A percentile compares a stretch with the other conserved stretches of the same genome.
Conservation (phyloP, 2,113 vertebrate species). For the Fulmarus glacialis region DNA sequence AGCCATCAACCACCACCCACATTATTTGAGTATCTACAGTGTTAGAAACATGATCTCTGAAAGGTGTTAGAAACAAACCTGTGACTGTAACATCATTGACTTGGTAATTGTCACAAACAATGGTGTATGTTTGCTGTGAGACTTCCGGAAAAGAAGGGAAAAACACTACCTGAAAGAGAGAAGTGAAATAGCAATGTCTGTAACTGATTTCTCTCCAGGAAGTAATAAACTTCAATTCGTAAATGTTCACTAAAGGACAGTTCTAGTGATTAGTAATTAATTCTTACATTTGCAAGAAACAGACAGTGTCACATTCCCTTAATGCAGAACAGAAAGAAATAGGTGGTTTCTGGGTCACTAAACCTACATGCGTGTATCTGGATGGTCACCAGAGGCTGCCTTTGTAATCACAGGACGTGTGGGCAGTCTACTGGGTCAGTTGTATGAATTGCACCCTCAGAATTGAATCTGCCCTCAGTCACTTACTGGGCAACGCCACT, state of each 20-base stretch:
- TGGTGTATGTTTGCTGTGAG: conserved; percentile 73
- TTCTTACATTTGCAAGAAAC: background rate
- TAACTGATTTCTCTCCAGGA: background rate
- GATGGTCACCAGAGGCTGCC: background rate
- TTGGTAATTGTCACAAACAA: conserved; percentile 91
- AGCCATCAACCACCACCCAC: background rate
- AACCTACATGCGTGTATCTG: background rate
- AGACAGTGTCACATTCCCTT: background rate
- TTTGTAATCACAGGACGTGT: background rate
- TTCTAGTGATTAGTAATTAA: background rate
- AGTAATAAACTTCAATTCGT: background rate
- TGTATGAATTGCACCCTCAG: background rate
- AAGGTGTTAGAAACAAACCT: conserved; percentile 76
- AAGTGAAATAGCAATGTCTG: background rate
- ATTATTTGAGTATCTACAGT: background rate
- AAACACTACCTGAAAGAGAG: conserved; percentile 83
- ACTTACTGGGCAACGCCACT: background rate
- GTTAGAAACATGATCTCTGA: background rate
- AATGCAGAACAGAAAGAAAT: background rate
- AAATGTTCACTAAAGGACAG: background rate
- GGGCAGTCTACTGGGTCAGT: background rate
- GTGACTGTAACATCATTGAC: conserved; percentile 80
- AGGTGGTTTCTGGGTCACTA: background rate
- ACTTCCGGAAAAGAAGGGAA: conserved; percentile 78
- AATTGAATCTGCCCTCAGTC: background rate